Evolutionary conservation across 2,797 vertebrate species (phyloP), one percentile per base, ranked within the genome.

Genomic region (Sylvilagus floridanus): DNA sequence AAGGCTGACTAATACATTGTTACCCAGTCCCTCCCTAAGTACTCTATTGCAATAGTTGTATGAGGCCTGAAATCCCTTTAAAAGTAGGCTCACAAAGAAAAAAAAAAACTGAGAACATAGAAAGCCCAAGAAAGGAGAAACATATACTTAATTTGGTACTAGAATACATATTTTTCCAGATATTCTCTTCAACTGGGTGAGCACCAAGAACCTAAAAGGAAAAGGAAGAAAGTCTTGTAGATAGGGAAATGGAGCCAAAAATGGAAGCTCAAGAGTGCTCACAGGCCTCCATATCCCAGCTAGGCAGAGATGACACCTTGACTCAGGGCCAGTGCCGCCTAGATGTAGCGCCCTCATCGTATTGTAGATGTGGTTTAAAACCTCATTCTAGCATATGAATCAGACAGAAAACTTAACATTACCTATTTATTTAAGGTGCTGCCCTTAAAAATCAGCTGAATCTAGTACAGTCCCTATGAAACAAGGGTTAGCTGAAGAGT

Each of bases 401-500:
- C 73, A 37, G 35, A 81, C 8, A 65, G 76, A 90, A 87, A 94
- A 71, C 4, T 24, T 60, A 90, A 54, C 0, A 21, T 71, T 88
- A 93, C 75, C 28, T 66, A 76, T 73, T 88, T 76, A 82, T 12
- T 76, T 35, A 35, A 77, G 19, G 21, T 0, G 81, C 63, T 73
- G 10, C 47, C 62, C 78, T 88, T 88, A 13, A 81, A 96, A 76
- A 85, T 47, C 54, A 85, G 37, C 22, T 62, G 47, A 71, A 84
- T 84, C 32, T 35, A 14, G 66, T 60, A 28, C 19, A 91, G 57
- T 82, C 47, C 65, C 57, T 82, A 28, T 35, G 19, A 96, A 68
- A 52, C 52, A 75, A 26, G 10, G 26, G 63, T 32, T 65, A 92
- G 63, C 6, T 65, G 52, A 96, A 72, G 68, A 90, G 83, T 69